Conservation (phyloP, 2,113 vertebrate species). For the Himantopus leucocephalus region DNA sequence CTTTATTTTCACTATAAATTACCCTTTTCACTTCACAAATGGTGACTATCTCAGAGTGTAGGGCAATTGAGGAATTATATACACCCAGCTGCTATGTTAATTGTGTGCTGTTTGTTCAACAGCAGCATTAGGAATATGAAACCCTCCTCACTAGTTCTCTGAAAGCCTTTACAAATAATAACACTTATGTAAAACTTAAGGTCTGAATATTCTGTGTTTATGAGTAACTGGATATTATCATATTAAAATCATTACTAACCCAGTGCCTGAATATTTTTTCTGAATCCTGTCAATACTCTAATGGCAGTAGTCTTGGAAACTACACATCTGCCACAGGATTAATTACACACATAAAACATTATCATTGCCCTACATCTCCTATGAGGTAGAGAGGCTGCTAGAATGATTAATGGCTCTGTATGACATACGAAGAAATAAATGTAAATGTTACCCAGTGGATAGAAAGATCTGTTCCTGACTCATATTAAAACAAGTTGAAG, state of each 20-base stretch:
- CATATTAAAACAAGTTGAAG: slow-evolving; percentile 35
- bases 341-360: slow-evolving; percentile 81
- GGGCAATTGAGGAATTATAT: slow-evolving; percentile 15
- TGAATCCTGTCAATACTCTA: slow-evolving; percentile 72
- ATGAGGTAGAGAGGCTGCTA: slow-evolving; percentile 63
- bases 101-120: slow-evolving; percentile 62
- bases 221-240: slow-evolving; percentile 62
- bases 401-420: slow-evolving; percentile 70
- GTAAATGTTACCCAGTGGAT: slow-evolving; percentile 48
- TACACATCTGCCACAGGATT: slow-evolving; percentile 76
- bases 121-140: slow-evolving; percentile 55
- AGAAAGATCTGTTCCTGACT: slow-evolving; percentile 33
- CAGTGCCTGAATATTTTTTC: slow-evolving; percentile 56
- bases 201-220: slow-evolving; percentile 59
- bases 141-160: slow-evolving; percentile 24
- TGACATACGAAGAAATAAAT: slow-evolving; percentile 63
- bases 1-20: slow-evolving; percentile 58
- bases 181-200: slow-evolving; percentile 59
- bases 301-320: slow-evolving; percentile 75
- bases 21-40: slow-evolving; percentile 26
- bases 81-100: slow-evolving; percentile 61
- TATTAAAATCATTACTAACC: slow-evolving; percentile 74
- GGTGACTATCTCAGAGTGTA: background rate
- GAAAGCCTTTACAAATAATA: slow-evolving; percentile 60
- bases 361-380: slow-evolving; percentile 76